Conservation (phyloP, 2,888 invertebrate species). For the Napeogenes inachia region DNA sequence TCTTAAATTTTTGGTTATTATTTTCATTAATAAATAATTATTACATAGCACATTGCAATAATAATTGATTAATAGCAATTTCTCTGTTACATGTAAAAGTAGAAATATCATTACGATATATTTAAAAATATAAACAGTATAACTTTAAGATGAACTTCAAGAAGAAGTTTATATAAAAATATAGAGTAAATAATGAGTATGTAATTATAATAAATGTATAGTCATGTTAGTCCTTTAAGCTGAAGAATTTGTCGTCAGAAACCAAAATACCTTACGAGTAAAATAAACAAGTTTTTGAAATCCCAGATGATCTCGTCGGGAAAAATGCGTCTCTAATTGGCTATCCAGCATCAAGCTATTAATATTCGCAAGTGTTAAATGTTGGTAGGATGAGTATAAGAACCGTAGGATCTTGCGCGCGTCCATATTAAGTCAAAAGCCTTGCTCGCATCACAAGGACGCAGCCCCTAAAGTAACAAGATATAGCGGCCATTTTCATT, state of each 20-base stretch:
- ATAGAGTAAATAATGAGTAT: background rate
- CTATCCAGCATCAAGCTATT: conserved; percentile 29
- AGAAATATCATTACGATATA: too few relatives aligned
- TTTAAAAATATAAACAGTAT: too few relatives aligned
- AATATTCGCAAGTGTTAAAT: conserved; percentile 32
- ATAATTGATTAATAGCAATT: too few relatives aligned
- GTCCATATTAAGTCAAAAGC: conserved; percentile 66
- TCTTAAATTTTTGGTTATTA: conserved; percentile 1
- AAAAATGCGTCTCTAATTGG: conserved; percentile 28
- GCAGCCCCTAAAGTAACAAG: conserved; percentile 55
- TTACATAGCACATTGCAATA: too few relatives aligned
- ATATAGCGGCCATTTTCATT: conserved; percentile 59
- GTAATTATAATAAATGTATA: background rate
- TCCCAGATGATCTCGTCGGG: conserved; percentile 13
- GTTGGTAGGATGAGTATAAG: conserved; percentile 56
- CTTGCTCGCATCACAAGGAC: conserved; percentile 73
- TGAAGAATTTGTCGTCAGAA: background rate
- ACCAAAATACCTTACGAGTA: background rate
- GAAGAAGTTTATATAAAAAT: background rate
- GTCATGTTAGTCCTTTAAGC: background rate
- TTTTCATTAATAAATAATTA: background rate
- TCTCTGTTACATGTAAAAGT: too few relatives aligned
- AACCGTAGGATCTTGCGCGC: conserved; percentile 61
- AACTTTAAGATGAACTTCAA: too few relatives aligned
- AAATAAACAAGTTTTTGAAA: conserved; percentile 16